phyloP scores from a whole-genome alignment of 2,888 invertebrate genomes.

The Synergus itoensis region DNA sequence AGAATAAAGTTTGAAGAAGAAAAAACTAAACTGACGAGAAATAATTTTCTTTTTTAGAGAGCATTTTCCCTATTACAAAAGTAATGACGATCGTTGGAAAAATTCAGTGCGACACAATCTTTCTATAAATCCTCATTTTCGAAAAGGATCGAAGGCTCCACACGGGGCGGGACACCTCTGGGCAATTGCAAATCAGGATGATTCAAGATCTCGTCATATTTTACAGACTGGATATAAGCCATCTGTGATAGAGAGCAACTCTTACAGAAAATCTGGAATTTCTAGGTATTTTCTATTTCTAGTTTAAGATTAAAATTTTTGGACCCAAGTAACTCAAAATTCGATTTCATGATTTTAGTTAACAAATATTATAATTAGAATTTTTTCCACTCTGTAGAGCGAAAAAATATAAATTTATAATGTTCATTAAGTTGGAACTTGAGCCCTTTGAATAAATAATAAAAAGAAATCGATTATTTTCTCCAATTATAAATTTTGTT shows the following conservation, averaged over 20 bases:
- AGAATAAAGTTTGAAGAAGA: too few relatives aligned
- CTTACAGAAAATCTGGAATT: constrained; percentile 3
- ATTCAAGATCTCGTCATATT: constrained; percentile 75
- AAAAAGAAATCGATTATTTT: not conserved
- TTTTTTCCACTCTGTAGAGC: too few relatives aligned
- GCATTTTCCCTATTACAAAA: constrained; percentile 92
- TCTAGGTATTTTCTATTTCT: not conserved
- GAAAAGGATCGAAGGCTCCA: constrained; percentile 91
- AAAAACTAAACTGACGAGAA: not conserved
- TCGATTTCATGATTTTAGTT: too few relatives aligned
- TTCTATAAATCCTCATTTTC: constrained; percentile 94
- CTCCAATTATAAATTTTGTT: not conserved
- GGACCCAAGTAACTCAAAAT: too few relatives aligned
- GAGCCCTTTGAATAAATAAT: too few relatives aligned
- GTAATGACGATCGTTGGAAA: constrained; percentile 95
- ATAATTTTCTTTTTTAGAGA: constrained; percentile 81
- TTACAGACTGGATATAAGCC: constrained; percentile 51
- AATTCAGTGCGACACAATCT: constrained; percentile 94
- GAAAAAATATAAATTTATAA: too few relatives aligned
- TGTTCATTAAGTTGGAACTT: too few relatives aligned
- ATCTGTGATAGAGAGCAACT: not conserved
- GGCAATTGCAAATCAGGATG: constrained; percentile 88
- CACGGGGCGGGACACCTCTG: constrained; percentile 94
- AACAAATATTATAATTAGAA: too few relatives aligned
- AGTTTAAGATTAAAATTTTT: not conserved